Base-by-base conservation (phyloP, 2,888 invertebrate species). In the Euplexia lucipara region DNA sequence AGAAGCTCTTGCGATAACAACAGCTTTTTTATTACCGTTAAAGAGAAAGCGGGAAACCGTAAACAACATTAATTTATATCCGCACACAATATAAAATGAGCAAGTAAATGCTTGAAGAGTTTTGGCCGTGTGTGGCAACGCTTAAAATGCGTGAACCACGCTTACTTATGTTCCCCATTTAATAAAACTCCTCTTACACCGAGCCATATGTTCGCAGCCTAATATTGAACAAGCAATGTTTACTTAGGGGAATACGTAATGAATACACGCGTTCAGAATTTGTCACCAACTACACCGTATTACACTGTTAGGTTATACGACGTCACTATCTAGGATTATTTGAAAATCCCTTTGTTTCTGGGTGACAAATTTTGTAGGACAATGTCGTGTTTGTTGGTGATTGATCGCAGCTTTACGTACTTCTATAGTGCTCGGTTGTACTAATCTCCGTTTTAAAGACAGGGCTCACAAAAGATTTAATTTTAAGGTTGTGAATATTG, bases 241-340 rank as follows among this genome's bases (percentile, higher is more conserved):
- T 88, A 87, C 87, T 81, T 85, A 83, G 83, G 85, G 85, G 89
- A 88, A 88, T 88, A 85, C 83, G 83, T 88, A 88, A 89, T 88
- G 88, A 84, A 82, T 79, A 82, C 81, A 72, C 77, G 77, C 78
- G 70, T 76, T 73, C 61, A 67, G 58, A 48, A 59, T 76, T 74
- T 79, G 81, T 82, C 80, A 65, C 72, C 49, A 58, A 70, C 66
- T 76, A 74, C 52, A 60, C 48, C 14, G 45, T 44, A 66, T 76
- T 47, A 77, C 56, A 74, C 61, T 68, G 58, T 75, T 54, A 53
- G 52, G 22, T 41, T 7, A 45, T 48, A 41, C 58, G 53, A 65
- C 73, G 34, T 65, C 66, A 61, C 22, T 16, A 16, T 18, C 12
- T 37, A 1, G 18, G 30, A 49, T 71, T 58, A 65, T 39, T 57